Conservation (phyloP, 2,888 invertebrate species). For the Trissoscelio sp. region DNA sequence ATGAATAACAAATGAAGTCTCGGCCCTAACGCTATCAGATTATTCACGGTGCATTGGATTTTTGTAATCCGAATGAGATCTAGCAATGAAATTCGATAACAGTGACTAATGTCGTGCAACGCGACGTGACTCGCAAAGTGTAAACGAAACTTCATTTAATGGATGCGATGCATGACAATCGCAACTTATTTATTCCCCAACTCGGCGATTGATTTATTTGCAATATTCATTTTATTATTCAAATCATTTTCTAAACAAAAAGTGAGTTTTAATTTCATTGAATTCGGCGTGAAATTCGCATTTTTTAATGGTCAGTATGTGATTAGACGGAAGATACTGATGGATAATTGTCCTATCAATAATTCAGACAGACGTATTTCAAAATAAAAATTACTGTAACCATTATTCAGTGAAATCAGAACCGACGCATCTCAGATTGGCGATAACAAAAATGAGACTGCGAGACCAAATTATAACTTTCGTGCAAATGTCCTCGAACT, state of each 20-base stretch:
- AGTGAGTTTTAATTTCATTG: too few species aligned
- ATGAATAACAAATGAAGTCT: slow-evolving; percentile 59
- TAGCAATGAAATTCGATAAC: slow-evolving; percentile 60
- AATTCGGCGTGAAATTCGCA: too few species aligned
- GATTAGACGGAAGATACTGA: too few species aligned
- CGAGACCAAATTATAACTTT: slow-evolving; percentile 51
- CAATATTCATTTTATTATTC: too few species aligned
- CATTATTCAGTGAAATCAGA: slow-evolving; percentile 71
- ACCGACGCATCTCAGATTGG: slow-evolving; percentile 72
- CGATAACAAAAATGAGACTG: slow-evolving; percentile 62
- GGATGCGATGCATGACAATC: slow-evolving; percentile 40
- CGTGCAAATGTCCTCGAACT: slow-evolving; percentile 53
- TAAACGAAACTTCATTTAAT: slow-evolving; percentile 62
- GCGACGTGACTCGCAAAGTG: slow-evolving; percentile 58
- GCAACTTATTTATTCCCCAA: not conserved
- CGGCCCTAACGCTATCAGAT: slow-evolving; percentile 53
- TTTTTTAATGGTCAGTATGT: too few species aligned
- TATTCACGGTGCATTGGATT: slow-evolving; percentile 56
- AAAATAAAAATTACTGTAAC: slow-evolving; percentile 75
- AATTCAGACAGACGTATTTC: slow-evolving; percentile 72
- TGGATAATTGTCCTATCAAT: slow-evolving; percentile 73
- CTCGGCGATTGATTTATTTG: too few species aligned
- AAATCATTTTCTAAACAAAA: too few species aligned
- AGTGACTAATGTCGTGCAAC: slow-evolving; percentile 60
- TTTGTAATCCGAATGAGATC: slow-evolving; percentile 60